Evolutionary conservation across 2,888 invertebrate genomes (phyloP).

Genomic region (Platycheirus albimanus): DNA sequence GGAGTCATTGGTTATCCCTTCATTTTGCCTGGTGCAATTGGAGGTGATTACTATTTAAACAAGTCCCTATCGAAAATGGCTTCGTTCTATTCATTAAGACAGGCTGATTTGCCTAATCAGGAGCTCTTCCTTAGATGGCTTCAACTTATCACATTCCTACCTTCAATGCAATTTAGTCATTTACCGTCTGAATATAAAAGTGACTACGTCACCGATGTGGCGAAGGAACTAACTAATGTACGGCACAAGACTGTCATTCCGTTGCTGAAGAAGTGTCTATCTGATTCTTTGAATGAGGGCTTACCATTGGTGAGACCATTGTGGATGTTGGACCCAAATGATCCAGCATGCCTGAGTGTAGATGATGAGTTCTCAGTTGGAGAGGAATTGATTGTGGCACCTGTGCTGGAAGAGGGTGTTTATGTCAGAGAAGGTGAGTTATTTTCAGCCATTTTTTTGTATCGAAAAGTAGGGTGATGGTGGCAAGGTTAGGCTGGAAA

Average conservation of each 20-base stretch:
- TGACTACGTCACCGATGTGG: slow-evolving; percentile 89
- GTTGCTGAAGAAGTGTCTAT: slow-evolving; percentile 89
- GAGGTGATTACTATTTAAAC: slow-evolving; percentile 91
- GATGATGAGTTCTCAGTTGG: slow-evolving; percentile 95
- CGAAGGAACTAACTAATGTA: slow-evolving; percentile 88
- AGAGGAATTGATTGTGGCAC: slow-evolving; percentile 95
- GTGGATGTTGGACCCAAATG: slow-evolving; percentile 94
- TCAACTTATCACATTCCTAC: slow-evolving; percentile 94
- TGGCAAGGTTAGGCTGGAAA: too few relatives aligned
- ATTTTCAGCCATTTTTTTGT: background rate
- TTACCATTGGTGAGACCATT: slow-evolving; percentile 93
- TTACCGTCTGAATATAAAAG: slow-evolving; percentile 94
- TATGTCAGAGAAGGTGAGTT: slow-evolving; percentile 87
- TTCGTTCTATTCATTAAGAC: slow-evolving; percentile 84
- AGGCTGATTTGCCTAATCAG: slow-evolving; percentile 87
- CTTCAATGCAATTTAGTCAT: slow-evolving; percentile 95
- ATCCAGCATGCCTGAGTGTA: slow-evolving; percentile 89
- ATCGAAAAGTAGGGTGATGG: background rate
- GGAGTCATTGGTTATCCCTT: slow-evolving; percentile 97
- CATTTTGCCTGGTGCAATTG: slow-evolving; percentile 96
- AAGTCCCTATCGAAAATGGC: slow-evolving; percentile 81
- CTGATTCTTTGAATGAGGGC: slow-evolving; percentile 91
- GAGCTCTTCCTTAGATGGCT: slow-evolving; percentile 96
- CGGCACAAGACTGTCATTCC: slow-evolving; percentile 91
- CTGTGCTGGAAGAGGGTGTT: slow-evolving; percentile 88